These are phyloP conservation scores for Morone saxatilis DNA, from an alignment of 2,113 vertebrate species.

Conservation along the genomic window DNA sequence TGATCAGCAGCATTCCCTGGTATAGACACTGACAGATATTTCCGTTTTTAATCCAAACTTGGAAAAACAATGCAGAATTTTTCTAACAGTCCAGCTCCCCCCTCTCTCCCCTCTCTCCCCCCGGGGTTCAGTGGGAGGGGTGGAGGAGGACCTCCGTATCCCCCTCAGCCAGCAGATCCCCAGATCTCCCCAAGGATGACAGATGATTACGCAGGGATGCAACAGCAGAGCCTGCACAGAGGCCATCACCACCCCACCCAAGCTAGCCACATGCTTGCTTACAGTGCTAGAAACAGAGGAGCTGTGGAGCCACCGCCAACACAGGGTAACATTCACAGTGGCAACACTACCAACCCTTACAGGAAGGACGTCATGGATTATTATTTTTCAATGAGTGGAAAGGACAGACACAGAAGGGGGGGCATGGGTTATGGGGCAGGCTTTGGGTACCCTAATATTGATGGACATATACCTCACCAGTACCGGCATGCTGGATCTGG, in stretches of 20 bases:
- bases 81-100: conserved; percentile 83
- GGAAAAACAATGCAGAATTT: conserved; percentile 86
- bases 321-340: conserved; percentile 79
- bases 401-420: conserved; percentile 83
- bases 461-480: conserved; percentile 85
- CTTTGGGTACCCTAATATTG: conserved; percentile 83
- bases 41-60: conserved; percentile 57
- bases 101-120: conserved; percentile 75
- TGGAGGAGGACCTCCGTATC: conserved; percentile 80
- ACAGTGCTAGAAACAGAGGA: conserved; percentile 78
- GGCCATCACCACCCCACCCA: conserved; percentile 81
- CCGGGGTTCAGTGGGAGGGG: conserved; percentile 82
- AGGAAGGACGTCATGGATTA: conserved; percentile 86
- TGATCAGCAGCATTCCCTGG: conserved; percentile 74
- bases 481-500: conserved; percentile 81
- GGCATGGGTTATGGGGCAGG: conserved; percentile 79
- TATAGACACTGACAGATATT: conserved; percentile 61
- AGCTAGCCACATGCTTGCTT: conserved; percentile 81
- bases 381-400: conserved; percentile 83
- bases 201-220: conserved; percentile 83
- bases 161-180: conserved; percentile 81
- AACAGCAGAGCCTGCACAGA: conserved; percentile 82
- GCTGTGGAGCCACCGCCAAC: conserved; percentile 73
- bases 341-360: conserved; percentile 79
- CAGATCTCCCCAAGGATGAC: conserved; percentile 86